Percentiles rank a stretch among this genome's conserved stretches.
These are phyloP conservation scores for Trachelus troglodyta DNA, from an alignment of 2,888 invertebrate species.

Conservation along the genomic window DNA sequence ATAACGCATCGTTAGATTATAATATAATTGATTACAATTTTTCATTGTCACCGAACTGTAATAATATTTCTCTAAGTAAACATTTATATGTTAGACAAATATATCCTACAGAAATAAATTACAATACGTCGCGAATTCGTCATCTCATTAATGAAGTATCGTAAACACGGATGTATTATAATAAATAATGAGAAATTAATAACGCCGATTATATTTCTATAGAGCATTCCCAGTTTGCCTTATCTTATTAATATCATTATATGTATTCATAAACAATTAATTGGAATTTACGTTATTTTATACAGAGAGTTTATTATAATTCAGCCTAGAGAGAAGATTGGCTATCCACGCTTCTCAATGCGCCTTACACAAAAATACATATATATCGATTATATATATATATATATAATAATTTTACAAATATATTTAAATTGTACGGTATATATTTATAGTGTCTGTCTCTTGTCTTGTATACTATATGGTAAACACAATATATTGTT, in stretches of 20 bases:
- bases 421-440: slow-evolving; percentile 34
- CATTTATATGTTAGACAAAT: slow-evolving; percentile 45
- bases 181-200: not conserved
- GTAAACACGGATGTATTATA: not conserved
- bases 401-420: slow-evolving; percentile 43
- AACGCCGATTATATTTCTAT: not conserved
- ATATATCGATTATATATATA: slow-evolving; percentile 6
- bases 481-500: not conserved
- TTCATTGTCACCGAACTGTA: slow-evolving; percentile 31
- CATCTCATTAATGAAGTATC: not conserved
- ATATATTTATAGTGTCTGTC: not conserved
- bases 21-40: not conserved
- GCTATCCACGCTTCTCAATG: not conserved
- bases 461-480: not conserved
- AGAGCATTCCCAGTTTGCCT: not conserved
- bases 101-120: slow-evolving; percentile 47
- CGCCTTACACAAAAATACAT: slow-evolving; percentile 43
- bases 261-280: not conserved
- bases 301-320: not conserved
- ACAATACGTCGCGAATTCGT: not conserved
- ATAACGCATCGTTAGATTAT: not conserved
- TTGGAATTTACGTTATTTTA: not conserved
- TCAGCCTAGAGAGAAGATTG: not conserved
- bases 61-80: slow-evolving; percentile 41
- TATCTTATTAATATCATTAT: not conserved